These are phyloP conservation scores for Ooceraea biroi DNA, from an alignment of 1,140 invertebrate species.

Conservation along the genomic window DNA sequence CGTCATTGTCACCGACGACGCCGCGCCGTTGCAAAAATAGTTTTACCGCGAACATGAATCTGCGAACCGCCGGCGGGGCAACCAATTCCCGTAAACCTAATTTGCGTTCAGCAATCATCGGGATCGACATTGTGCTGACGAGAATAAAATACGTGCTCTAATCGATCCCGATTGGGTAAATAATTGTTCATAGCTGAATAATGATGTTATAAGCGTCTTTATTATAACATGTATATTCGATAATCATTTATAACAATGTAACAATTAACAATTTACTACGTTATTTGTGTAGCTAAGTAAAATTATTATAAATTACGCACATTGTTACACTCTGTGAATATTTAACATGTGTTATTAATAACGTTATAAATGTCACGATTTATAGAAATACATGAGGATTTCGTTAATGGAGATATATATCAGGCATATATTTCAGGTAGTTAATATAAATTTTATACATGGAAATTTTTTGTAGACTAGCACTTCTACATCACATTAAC, in stretches of 20 bases:
- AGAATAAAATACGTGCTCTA: neutral
- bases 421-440: no score
- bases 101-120: constrained; percentile 9
- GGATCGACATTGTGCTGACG: neutral
- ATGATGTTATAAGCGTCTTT: neutral
- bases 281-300: neutral
- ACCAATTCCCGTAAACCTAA: constrained; percentile 19
- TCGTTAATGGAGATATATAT: no score
- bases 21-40: constrained; percentile 56
- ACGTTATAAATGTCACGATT: no score
- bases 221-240: no score
- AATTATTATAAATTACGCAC: neutral
- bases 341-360: no score
- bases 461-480: no score
- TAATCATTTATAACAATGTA: no score
- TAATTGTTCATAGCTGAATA: neutral
- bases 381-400: no score
- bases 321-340: neutral
- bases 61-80: neutral
- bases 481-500: no score
- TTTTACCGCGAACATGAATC: constrained; percentile 42
- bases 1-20: constrained; percentile 26
- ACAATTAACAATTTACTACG: no score
- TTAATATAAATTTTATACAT: no score
- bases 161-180: neutral